Conservation (phyloP, 2,888 invertebrate genomes). For the Meiosimyza platycephala region DNA sequence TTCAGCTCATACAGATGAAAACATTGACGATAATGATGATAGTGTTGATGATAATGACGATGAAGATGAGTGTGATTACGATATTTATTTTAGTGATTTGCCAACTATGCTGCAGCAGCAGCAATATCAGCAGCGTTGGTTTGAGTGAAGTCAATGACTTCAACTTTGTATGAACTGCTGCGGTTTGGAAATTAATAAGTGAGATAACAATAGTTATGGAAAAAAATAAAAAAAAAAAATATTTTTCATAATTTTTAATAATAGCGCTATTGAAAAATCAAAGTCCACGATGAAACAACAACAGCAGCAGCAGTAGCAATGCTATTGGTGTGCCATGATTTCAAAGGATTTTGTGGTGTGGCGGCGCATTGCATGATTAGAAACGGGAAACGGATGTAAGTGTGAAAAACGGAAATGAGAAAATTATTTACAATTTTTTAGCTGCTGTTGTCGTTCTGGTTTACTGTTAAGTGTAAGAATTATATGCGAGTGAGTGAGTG, state of each 20-base stretch:
- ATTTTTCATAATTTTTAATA: conserved; percentile 32
- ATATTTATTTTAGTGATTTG: conserved; percentile 38
- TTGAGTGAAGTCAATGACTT: conserved; percentile 36
- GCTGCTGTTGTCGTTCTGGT: background rate
- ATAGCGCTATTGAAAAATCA: conserved; percentile 13
- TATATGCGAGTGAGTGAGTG: background rate
- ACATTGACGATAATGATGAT: conserved; percentile 22
- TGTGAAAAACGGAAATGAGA: conserved; percentile 29
- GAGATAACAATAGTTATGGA: background rate
- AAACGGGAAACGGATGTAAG: conserved; percentile 23
- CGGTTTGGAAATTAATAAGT: conserved; percentile 11
- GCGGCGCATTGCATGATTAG: conserved; percentile 1
- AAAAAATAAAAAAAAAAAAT: background rate
- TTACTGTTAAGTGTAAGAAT: background rate
- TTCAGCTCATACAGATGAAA: conserved; percentile 26
- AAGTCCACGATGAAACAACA: background rate
- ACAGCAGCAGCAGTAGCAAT: background rate
- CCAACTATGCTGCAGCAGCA: conserved; percentile 6
- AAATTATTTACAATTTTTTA: conserved; percentile 26
- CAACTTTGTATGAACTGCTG: background rate
- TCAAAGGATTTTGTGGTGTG: background rate
- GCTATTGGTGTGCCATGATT: conserved; percentile 18
- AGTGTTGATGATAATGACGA: conserved; percentile 23
- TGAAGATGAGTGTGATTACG: conserved; percentile 18
- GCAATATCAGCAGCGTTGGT: conserved; percentile 14